A percentile compares a stretch with the other conserved stretches of the same genome.
phyloP scores from a whole-genome alignment of 2,888 invertebrate species.

The Orchestes rusci region DNA sequence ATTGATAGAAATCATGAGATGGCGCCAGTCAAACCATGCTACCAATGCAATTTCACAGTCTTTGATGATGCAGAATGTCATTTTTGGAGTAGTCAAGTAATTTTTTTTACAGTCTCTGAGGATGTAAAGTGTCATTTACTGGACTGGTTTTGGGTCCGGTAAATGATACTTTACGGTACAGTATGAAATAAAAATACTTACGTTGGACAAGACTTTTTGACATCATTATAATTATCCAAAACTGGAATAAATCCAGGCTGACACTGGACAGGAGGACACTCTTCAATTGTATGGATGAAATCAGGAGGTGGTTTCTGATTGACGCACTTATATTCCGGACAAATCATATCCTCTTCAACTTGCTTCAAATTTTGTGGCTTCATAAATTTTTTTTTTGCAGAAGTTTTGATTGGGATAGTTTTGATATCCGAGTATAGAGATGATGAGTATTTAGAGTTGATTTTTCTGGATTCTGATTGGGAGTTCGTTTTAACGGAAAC shows the following conservation, averaged over 20 bases:
- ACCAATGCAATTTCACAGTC: too few species aligned
- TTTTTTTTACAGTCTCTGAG: too few species aligned
- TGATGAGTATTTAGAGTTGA: conserved; percentile 26
- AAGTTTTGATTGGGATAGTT: background rate
- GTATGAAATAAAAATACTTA: conserved; percentile 23
- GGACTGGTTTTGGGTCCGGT: too few species aligned
- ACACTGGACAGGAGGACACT: conserved; percentile 46
- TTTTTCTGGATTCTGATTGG: conserved; percentile 28
- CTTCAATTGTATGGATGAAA: conserved; percentile 30
- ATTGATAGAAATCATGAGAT: too few species aligned
- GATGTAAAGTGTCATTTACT: too few species aligned
- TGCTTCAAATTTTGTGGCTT: background rate
- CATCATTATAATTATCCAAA: conserved; percentile 26
- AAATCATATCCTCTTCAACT: conserved; percentile 17
- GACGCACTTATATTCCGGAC: conserved; percentile 49
- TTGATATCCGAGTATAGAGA: too few species aligned
- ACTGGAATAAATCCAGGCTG: conserved; percentile 42
- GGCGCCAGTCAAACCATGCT: too few species aligned
- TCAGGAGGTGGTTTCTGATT: conserved; percentile 46
- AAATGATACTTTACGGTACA: too few species aligned
- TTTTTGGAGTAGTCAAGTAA: too few species aligned
- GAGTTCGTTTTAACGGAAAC: too few species aligned
- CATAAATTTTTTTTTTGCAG: background rate
- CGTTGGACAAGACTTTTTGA: conserved; percentile 32
- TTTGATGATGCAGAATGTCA: too few species aligned